A percentile compares a stretch with the other conserved stretches of the same genome.
Conservation (phyloP, 2,113 vertebrate genomes). For the Chlorocebus sabaeus region DNA sequence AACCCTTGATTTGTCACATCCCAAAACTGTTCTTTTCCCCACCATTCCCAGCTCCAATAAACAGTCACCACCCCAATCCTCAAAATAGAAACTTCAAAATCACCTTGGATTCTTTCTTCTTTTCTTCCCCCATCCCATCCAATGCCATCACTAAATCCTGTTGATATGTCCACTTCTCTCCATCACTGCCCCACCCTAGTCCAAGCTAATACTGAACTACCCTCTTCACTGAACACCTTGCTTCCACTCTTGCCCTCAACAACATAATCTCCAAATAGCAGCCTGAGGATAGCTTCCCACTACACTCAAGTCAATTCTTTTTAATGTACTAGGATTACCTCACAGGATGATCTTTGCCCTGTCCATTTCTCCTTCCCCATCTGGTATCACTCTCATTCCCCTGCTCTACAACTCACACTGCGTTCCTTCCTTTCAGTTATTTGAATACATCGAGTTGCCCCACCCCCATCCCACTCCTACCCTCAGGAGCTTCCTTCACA, state of each 20-base stretch:
- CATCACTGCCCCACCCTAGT: background rate
- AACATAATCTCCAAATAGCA: background rate
- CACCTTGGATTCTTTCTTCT: background rate
- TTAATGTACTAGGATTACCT: background rate
- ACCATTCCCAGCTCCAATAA: background rate
- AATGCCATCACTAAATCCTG: background rate
- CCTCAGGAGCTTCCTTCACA: background rate
- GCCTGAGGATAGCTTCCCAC: background rate
- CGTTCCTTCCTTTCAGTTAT: conserved; percentile 20
- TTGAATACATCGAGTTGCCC: background rate
- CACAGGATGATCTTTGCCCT: background rate
- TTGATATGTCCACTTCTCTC: background rate
- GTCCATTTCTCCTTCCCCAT: background rate
- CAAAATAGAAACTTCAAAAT: background rate
- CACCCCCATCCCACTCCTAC: background rate
- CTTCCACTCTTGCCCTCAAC: background rate
- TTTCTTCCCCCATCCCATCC: background rate
- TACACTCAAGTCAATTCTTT: background rate
- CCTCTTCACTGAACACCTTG: background rate
- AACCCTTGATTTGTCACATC: background rate
- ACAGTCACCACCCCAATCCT: background rate
- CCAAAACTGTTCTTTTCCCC: background rate
- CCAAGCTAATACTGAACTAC: background rate
- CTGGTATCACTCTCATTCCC: background rate
- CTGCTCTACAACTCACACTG: background rate